Base-by-base conservation (phyloP, 2,797 vertebrate species). In the Ctenosaura bakeri region DNA sequence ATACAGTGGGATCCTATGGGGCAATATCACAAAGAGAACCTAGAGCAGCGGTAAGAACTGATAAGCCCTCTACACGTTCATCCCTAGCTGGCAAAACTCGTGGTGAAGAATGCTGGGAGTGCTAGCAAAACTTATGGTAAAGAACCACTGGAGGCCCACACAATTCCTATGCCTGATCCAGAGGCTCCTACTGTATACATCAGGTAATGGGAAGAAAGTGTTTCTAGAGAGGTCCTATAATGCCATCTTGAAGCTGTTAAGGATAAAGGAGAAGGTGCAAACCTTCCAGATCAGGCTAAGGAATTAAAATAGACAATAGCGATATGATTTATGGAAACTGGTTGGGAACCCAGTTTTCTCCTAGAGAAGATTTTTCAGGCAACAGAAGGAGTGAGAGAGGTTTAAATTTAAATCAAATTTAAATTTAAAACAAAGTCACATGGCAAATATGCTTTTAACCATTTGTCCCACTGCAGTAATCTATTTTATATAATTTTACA, bases 101-200 rank as follows among this genome's bases (percentile, higher is more conserved):
- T 83, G 35, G n/a, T 7, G 26, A 26, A 12, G 24, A 29, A 38
- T 66, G 13, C 24, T 83, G 29, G 59, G 38, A 46, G 38, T 66
- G 66, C 12, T 29, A 22, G 64, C 64, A 66, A 66, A 66, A 9
- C 64, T 10, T 10, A 7, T 83, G 14, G 32, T 50, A n/a, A 22
- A n/a, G 50, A 50, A 24, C 22, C 52, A 50, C 16, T 71, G 64
- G 46, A 83, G 38, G 59, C 29, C 38, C 59, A 83, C 42, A 83
- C 12, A 83, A 52, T 32, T n/a, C 16, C 73, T 18, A 20, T 74
- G 73, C 18, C 73, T 66, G 22, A 80, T n/a, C 13, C 29, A 54
- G 50, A 13, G 12, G 66, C 0, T 0, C 2, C 16, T 32, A 50
- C 20, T 9, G 0, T 0, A 0, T 14, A 0, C 0, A 0, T 29